phyloP scores from a whole-genome alignment of 2,888 invertebrate species.

The Cantharis nigra region DNA sequence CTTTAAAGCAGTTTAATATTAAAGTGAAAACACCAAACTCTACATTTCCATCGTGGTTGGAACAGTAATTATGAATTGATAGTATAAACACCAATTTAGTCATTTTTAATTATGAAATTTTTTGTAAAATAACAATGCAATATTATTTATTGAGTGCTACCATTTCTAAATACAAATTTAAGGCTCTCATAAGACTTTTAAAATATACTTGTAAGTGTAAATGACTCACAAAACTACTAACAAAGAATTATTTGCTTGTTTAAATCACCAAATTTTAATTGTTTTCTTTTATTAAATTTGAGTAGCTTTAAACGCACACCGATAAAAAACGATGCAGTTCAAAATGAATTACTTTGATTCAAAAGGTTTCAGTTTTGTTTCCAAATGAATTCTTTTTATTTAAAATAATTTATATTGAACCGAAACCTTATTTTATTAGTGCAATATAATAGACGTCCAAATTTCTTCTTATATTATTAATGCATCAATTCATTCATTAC shows the following conservation, averaged over 20 bases:
- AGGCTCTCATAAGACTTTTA: background rate
- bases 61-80: constrained; percentile 60
- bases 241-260: background rate
- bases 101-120: constrained; percentile 6
- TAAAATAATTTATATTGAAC: no score
- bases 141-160: background rate
- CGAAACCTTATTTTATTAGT: no score
- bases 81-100: constrained; percentile 18
- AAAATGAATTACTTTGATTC: no score
- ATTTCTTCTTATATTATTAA: background rate
- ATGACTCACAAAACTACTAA: background rate
- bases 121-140: background rate
- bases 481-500: background rate
- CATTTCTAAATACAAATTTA: background rate
- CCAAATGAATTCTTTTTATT: no score
- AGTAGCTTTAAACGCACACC: background rate
- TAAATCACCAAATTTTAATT: background rate
- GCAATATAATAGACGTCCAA: background rate
- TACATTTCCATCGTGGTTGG: constrained; percentile 79
- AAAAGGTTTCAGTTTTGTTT: no score
- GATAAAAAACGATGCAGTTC: no score
- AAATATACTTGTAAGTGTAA: background rate
- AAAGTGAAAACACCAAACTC: constrained; percentile 83
- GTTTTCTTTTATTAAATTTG: background rate
- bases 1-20: constrained; percentile 93